Percentiles rank a stretch among this genome's conserved stretches.
Evolutionary conservation across 2,888 invertebrate genomes (phyloP).

Genomic region (Xanthia togata): DNA sequence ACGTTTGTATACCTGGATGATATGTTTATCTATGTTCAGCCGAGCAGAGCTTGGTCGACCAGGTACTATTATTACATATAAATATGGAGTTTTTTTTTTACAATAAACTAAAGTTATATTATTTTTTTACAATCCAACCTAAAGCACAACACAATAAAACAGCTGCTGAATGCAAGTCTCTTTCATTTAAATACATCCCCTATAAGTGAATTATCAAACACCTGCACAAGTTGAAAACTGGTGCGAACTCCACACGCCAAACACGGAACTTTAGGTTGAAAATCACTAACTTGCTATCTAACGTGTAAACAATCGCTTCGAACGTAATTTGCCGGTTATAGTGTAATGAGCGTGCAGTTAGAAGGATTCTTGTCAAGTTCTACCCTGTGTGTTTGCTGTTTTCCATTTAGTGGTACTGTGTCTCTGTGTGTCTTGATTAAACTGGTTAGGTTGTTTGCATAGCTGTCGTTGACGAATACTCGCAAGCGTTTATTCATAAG

Average conservation of each 20-base stretch:
- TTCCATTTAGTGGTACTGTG: slow-evolving; percentile 52
- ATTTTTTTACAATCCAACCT: neutral
- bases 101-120: neutral
- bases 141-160: slow-evolving; percentile 50
- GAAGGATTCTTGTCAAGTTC: slow-evolving; percentile 53
- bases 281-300: slow-evolving; percentile 75
- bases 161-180: slow-evolving; percentile 35
- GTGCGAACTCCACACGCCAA: slow-evolving; percentile 53
- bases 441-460: slow-evolving; percentile 30
- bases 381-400: slow-evolving; percentile 27
- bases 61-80: too few species aligned
- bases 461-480: slow-evolving; percentile 31
- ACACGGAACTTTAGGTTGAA: slow-evolving; percentile 70
- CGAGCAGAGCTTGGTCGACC: too few species aligned
- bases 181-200: slow-evolving; percentile 54
- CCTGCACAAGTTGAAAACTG: slow-evolving; percentile 56
- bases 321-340: slow-evolving; percentile 72
- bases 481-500: slow-evolving; percentile 11
- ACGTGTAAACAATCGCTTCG: slow-evolving; percentile 78
- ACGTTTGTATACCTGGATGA: too few species aligned
- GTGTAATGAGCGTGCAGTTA: slow-evolving; percentile 60
- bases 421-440: slow-evolving; percentile 20
- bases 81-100: neutral
- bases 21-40: too few species aligned
- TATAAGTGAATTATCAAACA: slow-evolving; percentile 54